These are phyloP conservation scores for Deilephila elpenor DNA, from an alignment of 2,888 invertebrate genomes.

Conservation along the genomic window DNA sequence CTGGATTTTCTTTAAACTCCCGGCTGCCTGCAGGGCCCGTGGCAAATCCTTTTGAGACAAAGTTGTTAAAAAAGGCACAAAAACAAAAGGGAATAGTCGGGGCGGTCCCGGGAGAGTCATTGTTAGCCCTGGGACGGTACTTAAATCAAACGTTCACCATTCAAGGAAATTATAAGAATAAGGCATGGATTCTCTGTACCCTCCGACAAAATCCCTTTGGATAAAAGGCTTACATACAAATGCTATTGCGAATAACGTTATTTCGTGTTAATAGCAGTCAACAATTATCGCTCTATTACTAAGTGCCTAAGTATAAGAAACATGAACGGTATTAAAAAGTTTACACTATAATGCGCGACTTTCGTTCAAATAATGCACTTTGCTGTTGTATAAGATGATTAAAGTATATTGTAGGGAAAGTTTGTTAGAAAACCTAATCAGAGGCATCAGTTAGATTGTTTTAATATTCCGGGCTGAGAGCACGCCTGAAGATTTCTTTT, in stretches of 20 bases:
- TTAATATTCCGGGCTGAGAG: slow-evolving; percentile 67
- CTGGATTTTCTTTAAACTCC: slow-evolving; percentile 70
- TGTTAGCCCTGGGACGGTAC: slow-evolving; percentile 79
- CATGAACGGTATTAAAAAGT: not conserved
- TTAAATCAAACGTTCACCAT: slow-evolving; percentile 83
- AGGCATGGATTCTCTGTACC: slow-evolving; percentile 68
- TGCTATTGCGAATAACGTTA: slow-evolving; percentile 64
- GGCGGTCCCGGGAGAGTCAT: slow-evolving; percentile 77
- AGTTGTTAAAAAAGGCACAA: slow-evolving; percentile 77
- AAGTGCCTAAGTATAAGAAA: not conserved
- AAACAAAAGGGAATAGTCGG: slow-evolving; percentile 82
- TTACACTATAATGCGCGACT: not conserved
- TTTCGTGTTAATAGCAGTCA: slow-evolving; percentile 50
- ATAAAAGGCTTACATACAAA: slow-evolving; percentile 71
- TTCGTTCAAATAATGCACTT: not conserved
- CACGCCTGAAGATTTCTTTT: slow-evolving; percentile 62
- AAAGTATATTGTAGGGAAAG: slow-evolving; percentile 41
- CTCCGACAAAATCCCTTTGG: slow-evolving; percentile 61
- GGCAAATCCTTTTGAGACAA: slow-evolving; percentile 74
- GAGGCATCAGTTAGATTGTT: slow-evolving; percentile 54
- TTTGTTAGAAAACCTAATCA: slow-evolving; percentile 56
- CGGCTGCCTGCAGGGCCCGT: slow-evolving; percentile 65
- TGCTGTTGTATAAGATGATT: slow-evolving; percentile 28
- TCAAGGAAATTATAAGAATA: slow-evolving; percentile 82
- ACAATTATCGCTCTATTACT: slow-evolving; percentile 1